Percentiles rank a stretch among this genome's conserved stretches.
phyloP scores from a whole-genome alignment of 2,113 vertebrate species.

The Phylloscopus trochiloides region DNA sequence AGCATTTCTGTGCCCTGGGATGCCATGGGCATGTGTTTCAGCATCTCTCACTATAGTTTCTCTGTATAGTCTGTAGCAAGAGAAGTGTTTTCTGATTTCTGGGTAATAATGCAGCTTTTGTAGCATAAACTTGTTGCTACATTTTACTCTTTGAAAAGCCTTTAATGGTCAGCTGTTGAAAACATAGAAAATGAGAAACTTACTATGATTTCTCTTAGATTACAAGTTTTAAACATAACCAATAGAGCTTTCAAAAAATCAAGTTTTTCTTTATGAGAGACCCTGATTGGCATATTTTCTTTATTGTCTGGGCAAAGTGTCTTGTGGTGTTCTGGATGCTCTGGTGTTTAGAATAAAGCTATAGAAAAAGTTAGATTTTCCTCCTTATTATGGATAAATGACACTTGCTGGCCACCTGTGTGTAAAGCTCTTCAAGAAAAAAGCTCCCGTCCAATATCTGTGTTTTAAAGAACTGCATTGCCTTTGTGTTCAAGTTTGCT shows the following conservation, averaged over 20 bases:
- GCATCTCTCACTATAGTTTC: not conserved
- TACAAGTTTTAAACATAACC: not conserved
- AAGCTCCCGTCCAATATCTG: not conserved
- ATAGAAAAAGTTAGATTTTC: not conserved
- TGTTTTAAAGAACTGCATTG: not conserved
- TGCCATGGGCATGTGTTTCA: not conserved
- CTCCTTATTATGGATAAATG: not conserved
- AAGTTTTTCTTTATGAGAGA: not conserved
- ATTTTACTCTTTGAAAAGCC: not conserved
- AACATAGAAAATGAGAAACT: not conserved
- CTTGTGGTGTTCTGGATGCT: not conserved
- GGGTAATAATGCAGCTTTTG: not conserved
- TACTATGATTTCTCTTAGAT: not conserved
- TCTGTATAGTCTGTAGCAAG: not conserved
- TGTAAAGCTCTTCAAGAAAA: not conserved
- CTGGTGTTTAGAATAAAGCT: not conserved
- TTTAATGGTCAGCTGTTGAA: not conserved
- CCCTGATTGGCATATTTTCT: not conserved
- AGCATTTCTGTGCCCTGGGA: not conserved
- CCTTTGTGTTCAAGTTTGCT: not conserved
- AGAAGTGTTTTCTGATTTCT: not conserved
- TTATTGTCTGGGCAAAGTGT: not conserved
- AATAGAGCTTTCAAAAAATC: not conserved
- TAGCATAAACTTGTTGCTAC: accelerated
- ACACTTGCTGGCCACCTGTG: not conserved